Conservation (phyloP, 2,113 vertebrate species). For the Chionodraco myersi region DNA sequence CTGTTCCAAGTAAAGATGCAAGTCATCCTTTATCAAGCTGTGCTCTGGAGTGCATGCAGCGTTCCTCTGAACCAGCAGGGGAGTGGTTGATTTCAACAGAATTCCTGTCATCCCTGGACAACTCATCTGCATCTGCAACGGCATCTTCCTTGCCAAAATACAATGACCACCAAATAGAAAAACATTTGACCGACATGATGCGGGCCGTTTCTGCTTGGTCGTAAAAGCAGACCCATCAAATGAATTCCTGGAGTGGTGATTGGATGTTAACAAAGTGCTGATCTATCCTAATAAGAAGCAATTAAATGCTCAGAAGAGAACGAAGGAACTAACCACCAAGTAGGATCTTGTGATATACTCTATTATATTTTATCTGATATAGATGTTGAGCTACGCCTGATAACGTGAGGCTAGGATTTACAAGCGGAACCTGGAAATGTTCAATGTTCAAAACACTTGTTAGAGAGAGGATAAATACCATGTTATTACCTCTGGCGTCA, state of each 20-base stretch:
- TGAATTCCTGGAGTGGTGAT: neutral
- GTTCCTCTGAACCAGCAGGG: neutral
- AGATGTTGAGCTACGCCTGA: neutral
- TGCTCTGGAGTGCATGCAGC: neutral
- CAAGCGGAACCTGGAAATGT: neutral
- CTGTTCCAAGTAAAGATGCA: neutral
- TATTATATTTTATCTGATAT: neutral
- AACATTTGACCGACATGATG: too few relatives aligned
- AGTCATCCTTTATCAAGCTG: neutral
- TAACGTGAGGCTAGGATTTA: neutral
- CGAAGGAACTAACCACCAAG: neutral
- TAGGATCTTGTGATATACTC: too few relatives aligned
- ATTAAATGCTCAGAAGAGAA: neutral
- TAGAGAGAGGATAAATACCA: neutral
- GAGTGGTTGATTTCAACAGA: constrained; percentile 1
- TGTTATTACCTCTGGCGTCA: neutral
- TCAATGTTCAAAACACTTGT: neutral
- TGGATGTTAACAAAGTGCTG: neutral
- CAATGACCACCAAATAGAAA: too few relatives aligned
- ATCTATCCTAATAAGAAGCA: neutral
- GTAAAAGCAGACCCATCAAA: neutral
- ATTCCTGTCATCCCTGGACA: neutral
- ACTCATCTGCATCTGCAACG: neutral
- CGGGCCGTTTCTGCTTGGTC: too few relatives aligned
- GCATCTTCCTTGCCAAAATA: too few relatives aligned